Evolutionary conservation across 2,113 vertebrate species (phyloP), one percentile per base, ranked within the genome.

Genomic region (Tauraco erythrolophus): DNA sequence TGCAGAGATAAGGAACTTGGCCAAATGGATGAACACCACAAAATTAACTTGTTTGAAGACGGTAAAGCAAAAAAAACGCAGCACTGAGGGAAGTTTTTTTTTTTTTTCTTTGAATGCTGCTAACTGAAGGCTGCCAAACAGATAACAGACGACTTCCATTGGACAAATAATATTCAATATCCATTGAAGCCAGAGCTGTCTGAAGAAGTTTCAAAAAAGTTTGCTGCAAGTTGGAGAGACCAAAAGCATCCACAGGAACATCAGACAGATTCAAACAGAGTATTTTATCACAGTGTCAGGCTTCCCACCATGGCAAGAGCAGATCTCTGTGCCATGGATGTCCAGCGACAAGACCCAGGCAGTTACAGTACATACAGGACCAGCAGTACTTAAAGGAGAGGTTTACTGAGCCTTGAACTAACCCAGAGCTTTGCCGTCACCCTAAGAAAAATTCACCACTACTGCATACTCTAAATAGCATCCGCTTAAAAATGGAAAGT

Each of bases 11-110:
- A 98, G 93, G 65, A 95, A 96, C 66, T 83, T 80, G 66, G 54
- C 75, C 27, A 92, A 90, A 86, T 6, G 71, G 69, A 81, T 48
- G 65, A 94, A 77, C 48, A 75, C n/a, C 50, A 94, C 79, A 91
- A 95, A 94, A 97, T 94, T 51, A 95, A 87, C 65, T 95, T 89
- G 80, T 97, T 96, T 97, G 96, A 96, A 97, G 93, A 86, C 0
- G 6, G 64, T 83, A 82, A 92, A 95, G 96, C 56, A 91, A 61
- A 95, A 60, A 88, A 95, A 93, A 12, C 0, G 8, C 72, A 94
- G 58, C 84, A 94, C 58, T 24, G 56, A 97, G 53, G 64, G 45
- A 95, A 84, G 69, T 53, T 5, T 69, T 76, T 94, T 51, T 94
- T 51, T 48, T 69, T 64, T 24, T 60, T 31, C 88, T 97, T 97